A percentile compares a stretch with the other conserved stretches of the same genome.
phyloP scores from a whole-genome alignment of 2,113 vertebrate genomes.

The Sturnus vulgaris region DNA sequence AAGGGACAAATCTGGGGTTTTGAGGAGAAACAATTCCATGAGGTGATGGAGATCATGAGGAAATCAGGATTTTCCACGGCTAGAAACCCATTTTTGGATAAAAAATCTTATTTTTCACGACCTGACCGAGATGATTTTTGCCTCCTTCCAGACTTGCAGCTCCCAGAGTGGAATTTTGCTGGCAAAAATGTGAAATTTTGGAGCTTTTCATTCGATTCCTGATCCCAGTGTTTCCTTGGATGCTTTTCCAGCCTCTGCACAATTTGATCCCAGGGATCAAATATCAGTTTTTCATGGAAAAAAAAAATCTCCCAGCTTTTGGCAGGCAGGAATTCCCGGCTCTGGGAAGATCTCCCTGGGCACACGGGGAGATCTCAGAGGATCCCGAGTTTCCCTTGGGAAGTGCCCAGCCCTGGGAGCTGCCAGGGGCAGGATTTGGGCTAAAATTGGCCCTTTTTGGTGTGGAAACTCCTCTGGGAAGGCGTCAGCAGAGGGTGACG shows the following conservation, averaged over 20 bases:
- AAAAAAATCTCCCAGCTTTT: neutral
- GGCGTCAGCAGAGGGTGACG: conserved; percentile 46
- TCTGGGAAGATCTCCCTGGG: neutral
- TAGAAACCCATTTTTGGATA: neutral
- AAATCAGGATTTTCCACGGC: neutral
- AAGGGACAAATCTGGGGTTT: neutral
- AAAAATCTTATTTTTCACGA: neutral
- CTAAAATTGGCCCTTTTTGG: neutral
- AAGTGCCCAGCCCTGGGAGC: neutral
- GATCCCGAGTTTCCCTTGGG: fast-evolving
- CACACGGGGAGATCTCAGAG: neutral
- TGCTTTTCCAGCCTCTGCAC: neutral
- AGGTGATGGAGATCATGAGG: neutral
- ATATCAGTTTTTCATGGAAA: neutral
- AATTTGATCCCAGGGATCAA: neutral
- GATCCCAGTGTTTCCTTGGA: neutral
- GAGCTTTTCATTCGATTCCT: fast-evolving
- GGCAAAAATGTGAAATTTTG: neutral
- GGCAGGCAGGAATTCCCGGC: neutral
- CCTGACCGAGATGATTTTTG: neutral
- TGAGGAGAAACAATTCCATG: neutral
- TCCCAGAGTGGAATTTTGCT: neutral
- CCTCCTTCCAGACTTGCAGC: neutral
- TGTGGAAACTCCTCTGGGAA: neutral
- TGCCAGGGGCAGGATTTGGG: neutral